phyloP scores from a whole-genome alignment of 1,140 invertebrate genomes.

The Macrotrachela quadricornifera region DNA sequence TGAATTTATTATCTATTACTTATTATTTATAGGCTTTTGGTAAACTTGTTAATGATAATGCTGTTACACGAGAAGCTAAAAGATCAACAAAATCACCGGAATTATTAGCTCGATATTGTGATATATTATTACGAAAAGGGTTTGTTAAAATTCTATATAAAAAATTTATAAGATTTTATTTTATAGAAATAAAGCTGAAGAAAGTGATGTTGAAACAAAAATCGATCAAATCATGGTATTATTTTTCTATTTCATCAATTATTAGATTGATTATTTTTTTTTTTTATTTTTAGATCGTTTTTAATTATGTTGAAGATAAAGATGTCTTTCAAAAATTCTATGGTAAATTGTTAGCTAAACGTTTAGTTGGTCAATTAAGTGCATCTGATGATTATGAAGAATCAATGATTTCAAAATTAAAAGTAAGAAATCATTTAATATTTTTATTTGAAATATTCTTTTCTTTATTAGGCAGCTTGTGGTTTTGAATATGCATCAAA shows the following conservation, averaged over 20 bases:
- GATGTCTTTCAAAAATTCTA: constrained; percentile 99
- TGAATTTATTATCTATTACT: no score
- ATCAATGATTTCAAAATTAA: constrained; percentile 97
- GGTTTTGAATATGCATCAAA: constrained; percentile 98
- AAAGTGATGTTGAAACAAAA: constrained; percentile 71
- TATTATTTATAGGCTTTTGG: constrained; percentile 51
- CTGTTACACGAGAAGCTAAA: constrained; percentile 65
- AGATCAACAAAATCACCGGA: constrained; percentile 85
- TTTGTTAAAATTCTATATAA: constrained; percentile 19
- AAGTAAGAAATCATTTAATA: constrained; percentile 28
- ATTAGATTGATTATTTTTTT: no score
- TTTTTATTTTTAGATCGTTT: constrained; percentile 23
- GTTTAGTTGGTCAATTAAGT: constrained; percentile 85
- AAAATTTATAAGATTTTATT: constrained; percentile 2
- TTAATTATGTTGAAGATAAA: constrained; percentile 99
- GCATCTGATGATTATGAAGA: constrained; percentile 96
- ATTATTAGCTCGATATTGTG: constrained; percentile 87
- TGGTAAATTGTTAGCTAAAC: constrained; percentile 91
- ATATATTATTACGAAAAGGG: constrained; percentile 85
- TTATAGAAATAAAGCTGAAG: constrained; percentile 24
- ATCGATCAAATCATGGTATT: constrained; percentile 92
- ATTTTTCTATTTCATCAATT: no score
- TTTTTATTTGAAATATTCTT: not conserved
- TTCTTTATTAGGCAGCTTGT: constrained; percentile 52
- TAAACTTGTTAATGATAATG: constrained; percentile 87